These are phyloP conservation scores for Orthosia gothica DNA, from an alignment of 2,888 invertebrate species.

Conservation along the genomic window DNA sequence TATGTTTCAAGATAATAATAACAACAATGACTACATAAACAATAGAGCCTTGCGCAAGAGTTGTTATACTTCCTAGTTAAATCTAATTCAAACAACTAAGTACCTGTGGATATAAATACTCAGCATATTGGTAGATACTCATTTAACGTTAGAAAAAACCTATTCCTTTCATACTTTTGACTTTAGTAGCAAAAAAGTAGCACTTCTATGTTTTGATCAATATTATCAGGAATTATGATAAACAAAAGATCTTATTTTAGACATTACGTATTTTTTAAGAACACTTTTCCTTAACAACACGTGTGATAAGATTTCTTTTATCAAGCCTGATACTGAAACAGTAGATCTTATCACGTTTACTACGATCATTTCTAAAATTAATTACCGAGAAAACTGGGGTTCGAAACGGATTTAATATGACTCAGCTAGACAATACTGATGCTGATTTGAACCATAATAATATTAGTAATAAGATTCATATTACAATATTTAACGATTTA, in stretches of 20 bases:
- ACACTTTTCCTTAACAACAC: constrained; percentile 17
- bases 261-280: neutral
- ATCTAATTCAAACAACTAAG: neutral
- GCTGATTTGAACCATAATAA: constrained; percentile 17
- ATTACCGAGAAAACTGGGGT: constrained; percentile 50
- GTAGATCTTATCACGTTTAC: neutral
- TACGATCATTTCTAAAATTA: constrained; percentile 56
- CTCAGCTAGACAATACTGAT: constrained; percentile 33
- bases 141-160: neutral
- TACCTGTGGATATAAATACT: neutral
- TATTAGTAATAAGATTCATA: constrained; percentile 32
- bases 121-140: neutral
- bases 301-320: constrained; percentile 25
- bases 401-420: constrained; percentile 53
- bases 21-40: constrained; percentile 18
- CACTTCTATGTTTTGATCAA: neutral
- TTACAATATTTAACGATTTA: constrained; percentile 37
- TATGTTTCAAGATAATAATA: constrained; percentile 19
- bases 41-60: constrained; percentile 44
- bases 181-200: neutral
- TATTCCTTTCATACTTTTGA: neutral
- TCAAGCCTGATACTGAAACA: constrained; percentile 10
- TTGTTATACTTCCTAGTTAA: constrained; percentile 48
- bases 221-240: constrained; percentile 1
- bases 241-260: neutral